Evolutionary conservation across 2,888 invertebrate species (phyloP).

Genomic region (Epinotia nisella): DNA sequence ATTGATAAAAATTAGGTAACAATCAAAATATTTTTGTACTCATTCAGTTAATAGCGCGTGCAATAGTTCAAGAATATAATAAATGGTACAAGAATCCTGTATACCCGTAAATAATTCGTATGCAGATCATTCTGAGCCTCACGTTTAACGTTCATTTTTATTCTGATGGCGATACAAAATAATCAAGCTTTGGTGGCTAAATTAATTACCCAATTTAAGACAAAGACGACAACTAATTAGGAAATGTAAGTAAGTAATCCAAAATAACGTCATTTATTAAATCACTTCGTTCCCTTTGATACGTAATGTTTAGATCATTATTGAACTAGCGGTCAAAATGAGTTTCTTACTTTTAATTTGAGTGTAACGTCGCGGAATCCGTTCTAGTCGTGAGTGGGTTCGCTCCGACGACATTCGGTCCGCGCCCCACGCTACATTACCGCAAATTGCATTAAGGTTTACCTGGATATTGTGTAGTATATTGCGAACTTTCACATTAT

Average conservation of each 20-base stretch:
- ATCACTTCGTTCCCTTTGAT: not conserved
- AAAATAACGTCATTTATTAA: conserved; percentile 3
- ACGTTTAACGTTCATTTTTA: too few relatives aligned
- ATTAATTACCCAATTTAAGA: not conserved
- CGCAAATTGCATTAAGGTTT: conserved; percentile 79
- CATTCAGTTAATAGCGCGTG: too few relatives aligned
- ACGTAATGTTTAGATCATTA: too few relatives aligned
- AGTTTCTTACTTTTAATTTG: conserved; percentile 26
- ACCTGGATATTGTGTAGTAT: conserved; percentile 66
- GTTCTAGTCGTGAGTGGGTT: conserved; percentile 50
- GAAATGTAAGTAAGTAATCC: not conserved
- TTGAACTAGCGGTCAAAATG: not conserved
- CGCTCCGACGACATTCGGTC: conserved; percentile 53
- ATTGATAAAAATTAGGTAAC: too few relatives aligned
- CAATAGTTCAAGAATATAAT: not conserved
- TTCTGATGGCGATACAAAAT: too few relatives aligned
- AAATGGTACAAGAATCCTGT: not conserved
- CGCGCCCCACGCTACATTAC: conserved; percentile 67
- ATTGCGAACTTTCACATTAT: conserved; percentile 48
- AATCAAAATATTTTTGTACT: too few relatives aligned
- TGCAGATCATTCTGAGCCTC: too few relatives aligned
- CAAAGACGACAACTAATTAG: conserved; percentile 2
- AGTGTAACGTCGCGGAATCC: conserved; percentile 40
- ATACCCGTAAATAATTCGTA: too few relatives aligned
- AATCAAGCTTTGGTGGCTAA: not conserved